phyloP scores from a whole-genome alignment of 2,113 vertebrate genomes.

The Pitta sordida region DNA sequence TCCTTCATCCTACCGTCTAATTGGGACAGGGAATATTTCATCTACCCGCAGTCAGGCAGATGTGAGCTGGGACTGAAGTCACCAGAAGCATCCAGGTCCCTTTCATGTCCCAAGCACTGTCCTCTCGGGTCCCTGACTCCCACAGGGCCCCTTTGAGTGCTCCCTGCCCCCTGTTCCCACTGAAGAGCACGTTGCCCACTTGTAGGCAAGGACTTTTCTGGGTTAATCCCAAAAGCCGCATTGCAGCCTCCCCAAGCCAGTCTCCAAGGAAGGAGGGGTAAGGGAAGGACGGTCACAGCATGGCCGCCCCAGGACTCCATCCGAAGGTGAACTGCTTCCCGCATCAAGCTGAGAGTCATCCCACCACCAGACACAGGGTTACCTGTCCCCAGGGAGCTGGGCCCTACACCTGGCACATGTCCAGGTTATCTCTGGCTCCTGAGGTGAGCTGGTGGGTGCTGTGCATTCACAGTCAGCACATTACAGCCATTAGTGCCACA shows the following conservation, averaged over 20 bases:
- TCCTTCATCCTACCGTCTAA: not conserved
- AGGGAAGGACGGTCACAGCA: not conserved
- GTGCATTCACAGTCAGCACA: not conserved
- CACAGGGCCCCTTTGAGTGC: not conserved
- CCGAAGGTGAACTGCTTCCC: not conserved
- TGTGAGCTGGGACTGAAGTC: not conserved
- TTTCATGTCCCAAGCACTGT: slow-evolving; percentile 23
- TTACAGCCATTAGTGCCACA: not conserved
- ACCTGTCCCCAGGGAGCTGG: not conserved
- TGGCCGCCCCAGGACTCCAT: not conserved
- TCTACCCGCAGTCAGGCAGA: not conserved
- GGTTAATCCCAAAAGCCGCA: not conserved
- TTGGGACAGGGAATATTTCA: not conserved
- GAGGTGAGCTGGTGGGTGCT: not conserved
- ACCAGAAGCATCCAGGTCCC: not conserved
- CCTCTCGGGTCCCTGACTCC: not conserved
- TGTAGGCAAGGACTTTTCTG: slow-evolving; percentile 14
- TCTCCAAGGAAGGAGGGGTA: not conserved
- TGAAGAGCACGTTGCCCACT: not conserved
- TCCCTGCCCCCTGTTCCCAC: not conserved
- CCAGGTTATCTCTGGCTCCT: not conserved
- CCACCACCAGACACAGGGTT: not conserved
- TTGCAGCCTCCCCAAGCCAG: not conserved
- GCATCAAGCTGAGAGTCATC: not conserved
- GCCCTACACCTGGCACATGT: not conserved